These are phyloP conservation scores for Platycheirus rosarum DNA, from an alignment of 2,888 invertebrate species.

Conservation along the genomic window DNA sequence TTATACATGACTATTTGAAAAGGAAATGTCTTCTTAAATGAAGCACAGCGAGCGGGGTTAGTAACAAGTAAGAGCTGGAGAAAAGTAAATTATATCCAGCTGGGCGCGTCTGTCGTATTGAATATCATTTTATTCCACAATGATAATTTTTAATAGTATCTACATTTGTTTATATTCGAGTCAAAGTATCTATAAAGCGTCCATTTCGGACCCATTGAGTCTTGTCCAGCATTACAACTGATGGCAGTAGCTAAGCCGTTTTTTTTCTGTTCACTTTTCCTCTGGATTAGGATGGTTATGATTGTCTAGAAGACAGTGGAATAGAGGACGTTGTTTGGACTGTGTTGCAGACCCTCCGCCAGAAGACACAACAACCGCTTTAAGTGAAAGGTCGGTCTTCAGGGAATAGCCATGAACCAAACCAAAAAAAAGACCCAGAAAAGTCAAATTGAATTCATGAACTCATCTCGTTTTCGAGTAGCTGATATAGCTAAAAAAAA, in stretches of 20 bases:
- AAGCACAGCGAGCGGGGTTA: neutral
- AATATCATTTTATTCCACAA: constrained; percentile 34
- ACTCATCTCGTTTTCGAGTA: constrained; percentile 45
- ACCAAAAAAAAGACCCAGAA: constrained; percentile 8
- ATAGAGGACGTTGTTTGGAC: constrained; percentile 16
- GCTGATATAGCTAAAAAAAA: neutral
- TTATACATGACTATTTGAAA: constrained; percentile 36
- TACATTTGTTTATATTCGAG: constrained; percentile 38
- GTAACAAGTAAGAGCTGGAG: constrained; percentile 4
- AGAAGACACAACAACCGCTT: constrained; percentile 33
- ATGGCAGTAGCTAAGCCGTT: constrained; percentile 52
- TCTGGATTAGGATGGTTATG: constrained; percentile 26
- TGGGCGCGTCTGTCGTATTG: constrained; percentile 42
- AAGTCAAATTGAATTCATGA: constrained; percentile 58
- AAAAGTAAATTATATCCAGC: constrained; percentile 55
- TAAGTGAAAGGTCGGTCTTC: constrained; percentile 63
- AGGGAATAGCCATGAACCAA: constrained; percentile 40
- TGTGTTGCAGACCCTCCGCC: constrained; percentile 18
- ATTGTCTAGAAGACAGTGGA: constrained; percentile 23
- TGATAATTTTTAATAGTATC: constrained; percentile 31
- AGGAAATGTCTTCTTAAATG: constrained; percentile 33
- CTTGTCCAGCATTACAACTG: constrained; percentile 44
- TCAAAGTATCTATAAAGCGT: constrained; percentile 30
- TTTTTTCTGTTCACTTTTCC: constrained; percentile 5
- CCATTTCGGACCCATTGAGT: constrained; percentile 30